Conservation (phyloP, 2,113 vertebrate genomes). For the Amphiprion ocellaris region DNA sequence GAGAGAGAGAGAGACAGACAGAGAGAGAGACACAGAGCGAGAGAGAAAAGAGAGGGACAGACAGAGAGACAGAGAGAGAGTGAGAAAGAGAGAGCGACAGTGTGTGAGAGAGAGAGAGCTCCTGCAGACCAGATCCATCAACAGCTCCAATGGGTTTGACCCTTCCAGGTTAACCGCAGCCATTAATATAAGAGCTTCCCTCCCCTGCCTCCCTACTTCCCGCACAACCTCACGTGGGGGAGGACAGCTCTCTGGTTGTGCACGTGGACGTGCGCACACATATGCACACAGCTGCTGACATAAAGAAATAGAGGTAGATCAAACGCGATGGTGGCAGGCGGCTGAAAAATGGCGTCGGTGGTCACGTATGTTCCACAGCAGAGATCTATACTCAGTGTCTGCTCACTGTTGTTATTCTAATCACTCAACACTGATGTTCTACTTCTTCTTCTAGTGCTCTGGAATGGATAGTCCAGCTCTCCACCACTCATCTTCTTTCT, state of each 20-base stretch:
- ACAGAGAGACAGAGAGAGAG: too few relatives aligned
- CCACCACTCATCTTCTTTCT: conserved; percentile 1
- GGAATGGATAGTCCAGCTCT: conserved; percentile 18
- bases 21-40: too few relatives aligned
- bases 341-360: conserved; percentile 54
- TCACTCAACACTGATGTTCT: conserved; percentile 70
- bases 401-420: conserved; percentile 65
- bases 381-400: conserved; percentile 57
- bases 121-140: conserved; percentile 96
- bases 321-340: conserved; percentile 46
- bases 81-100: too few relatives aligned
- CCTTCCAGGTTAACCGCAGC: conserved; percentile 93
- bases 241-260: conserved; percentile 58
- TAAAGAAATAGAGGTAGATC: conserved; percentile 63
- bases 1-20: too few relatives aligned
- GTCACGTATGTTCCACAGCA: conserved; percentile 63
- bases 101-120: conserved; percentile 55
- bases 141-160: conserved; percentile 97
- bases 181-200: conserved; percentile 93
- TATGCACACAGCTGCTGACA: conserved; percentile 40
- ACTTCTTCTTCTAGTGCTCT: conserved; percentile 48
- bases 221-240: conserved; percentile 59
- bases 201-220: conserved; percentile 71
- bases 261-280: conserved; percentile 9
- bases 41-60: too few relatives aligned